These are phyloP conservation scores for Zygothrica quintamaculata DNA, from an alignment of 2,888 invertebrate species.

Conservation along the genomic window DNA sequence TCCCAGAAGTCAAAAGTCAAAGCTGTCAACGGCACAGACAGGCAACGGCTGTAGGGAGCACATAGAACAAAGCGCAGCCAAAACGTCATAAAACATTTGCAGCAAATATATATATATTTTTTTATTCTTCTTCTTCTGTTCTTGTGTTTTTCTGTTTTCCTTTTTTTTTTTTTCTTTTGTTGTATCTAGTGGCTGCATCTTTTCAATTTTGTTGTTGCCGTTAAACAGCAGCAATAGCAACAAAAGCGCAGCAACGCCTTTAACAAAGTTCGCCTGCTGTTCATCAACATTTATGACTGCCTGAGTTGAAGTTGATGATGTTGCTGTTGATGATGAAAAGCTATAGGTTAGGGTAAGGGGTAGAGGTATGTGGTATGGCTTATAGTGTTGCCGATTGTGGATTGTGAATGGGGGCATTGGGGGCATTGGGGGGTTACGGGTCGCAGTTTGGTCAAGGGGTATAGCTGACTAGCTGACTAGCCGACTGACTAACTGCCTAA, in stretches of 20 bases:
- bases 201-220: slow-evolving; percentile 72
- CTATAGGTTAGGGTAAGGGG: not conserved
- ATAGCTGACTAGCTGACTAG: no score
- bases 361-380: no score
- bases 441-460: no score
- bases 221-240: slow-evolving; percentile 42
- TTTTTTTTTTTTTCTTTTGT: slow-evolving; percentile 28
- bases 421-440: no score
- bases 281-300: slow-evolving; percentile 79
- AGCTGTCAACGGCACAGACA: slow-evolving; percentile 61
- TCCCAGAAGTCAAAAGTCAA: slow-evolving; percentile 63
- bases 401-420: no score
- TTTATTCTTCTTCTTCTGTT: no score
- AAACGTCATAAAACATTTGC: slow-evolving; percentile 61
- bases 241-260: slow-evolving; percentile 75
- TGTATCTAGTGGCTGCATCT: slow-evolving; percentile 71
- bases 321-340: slow-evolving; percentile 3
- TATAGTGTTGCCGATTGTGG: no score
- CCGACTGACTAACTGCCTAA: slow-evolving; percentile 32
- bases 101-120: no score
- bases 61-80: slow-evolving; percentile 58
- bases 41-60: slow-evolving; percentile 5
- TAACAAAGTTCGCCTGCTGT: slow-evolving; percentile 78
- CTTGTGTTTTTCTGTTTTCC: no score
- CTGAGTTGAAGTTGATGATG: slow-evolving; percentile 23